Evolutionary conservation across 2,888 invertebrate species (phyloP).

Genomic region (Caenorhabditis sulstoni): DNA sequence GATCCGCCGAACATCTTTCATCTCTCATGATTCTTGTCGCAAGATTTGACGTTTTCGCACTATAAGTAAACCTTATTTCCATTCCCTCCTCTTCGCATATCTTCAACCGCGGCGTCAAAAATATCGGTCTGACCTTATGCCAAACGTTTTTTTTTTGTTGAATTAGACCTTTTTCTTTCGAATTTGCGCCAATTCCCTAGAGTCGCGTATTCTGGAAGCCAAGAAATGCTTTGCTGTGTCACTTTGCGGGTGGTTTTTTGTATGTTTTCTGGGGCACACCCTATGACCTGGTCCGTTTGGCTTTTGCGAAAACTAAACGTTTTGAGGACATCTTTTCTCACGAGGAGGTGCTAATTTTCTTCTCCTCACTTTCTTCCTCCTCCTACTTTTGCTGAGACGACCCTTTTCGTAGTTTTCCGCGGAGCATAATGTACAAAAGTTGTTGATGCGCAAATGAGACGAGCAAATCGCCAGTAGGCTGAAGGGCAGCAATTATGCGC

Average conservation of each 20-base stretch:
- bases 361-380: conserved; percentile 11
- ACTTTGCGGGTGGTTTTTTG: conserved; percentile 52
- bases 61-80: conserved; percentile 12
- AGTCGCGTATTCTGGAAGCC: conserved; percentile 53
- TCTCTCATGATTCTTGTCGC: conserved; percentile 46
- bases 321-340: conserved; percentile 14
- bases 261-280: conserved; percentile 14
- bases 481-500: conserved; percentile 60
- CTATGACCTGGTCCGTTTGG: conserved; percentile 17
- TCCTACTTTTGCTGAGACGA: conserved; percentile 16
- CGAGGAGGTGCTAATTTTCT: conserved; percentile 32
- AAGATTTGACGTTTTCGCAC: conserved; percentile 39
- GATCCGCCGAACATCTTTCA: conserved; percentile 51
- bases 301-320: conserved; percentile 9
- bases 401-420: conserved; percentile 4
- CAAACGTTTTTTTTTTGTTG: conserved; percentile 45
- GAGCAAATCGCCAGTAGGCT: conserved; percentile 55
- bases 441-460: conserved; percentile 60
- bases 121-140: conserved; percentile 8
- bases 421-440: conserved; percentile 45
- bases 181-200: conserved; percentile 52
- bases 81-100: neutral
- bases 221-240: conserved; percentile 50
- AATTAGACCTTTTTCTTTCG: conserved; percentile 55
- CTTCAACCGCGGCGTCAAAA: neutral